Percentiles rank a stretch among this genome's conserved stretches.
Conservation (phyloP, 2,113 vertebrate species). For the Sphyrna mokarran region DNA sequence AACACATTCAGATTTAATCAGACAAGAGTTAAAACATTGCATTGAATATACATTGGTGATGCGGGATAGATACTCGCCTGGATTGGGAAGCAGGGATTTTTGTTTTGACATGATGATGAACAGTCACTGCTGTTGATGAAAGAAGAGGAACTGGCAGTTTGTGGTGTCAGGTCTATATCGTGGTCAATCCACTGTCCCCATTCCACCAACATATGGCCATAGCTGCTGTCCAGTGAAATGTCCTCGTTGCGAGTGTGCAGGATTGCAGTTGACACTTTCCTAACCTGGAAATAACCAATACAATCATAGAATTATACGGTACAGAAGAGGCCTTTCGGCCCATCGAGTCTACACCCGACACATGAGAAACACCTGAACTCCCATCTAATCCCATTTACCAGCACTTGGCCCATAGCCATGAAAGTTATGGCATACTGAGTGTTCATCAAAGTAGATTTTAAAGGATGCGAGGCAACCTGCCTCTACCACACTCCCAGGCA, state of each 20-base stretch:
- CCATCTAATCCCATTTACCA: too few relatives aligned
- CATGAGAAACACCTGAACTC: too few relatives aligned
- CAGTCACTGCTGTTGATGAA: slow-evolving; percentile 61
- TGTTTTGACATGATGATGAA: slow-evolving; percentile 55
- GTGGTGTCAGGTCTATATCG: slow-evolving; percentile 61
- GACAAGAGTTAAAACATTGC: background rate
- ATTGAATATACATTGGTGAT: background rate
- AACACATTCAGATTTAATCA: background rate
- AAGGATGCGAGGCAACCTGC: too few relatives aligned
- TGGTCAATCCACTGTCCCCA: slow-evolving; percentile 73
- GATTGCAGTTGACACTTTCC: slow-evolving; percentile 61
- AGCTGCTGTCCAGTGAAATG: slow-evolving; percentile 58
- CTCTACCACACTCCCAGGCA: too few relatives aligned
- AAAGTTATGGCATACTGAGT: too few relatives aligned
- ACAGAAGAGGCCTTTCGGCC: too few relatives aligned
- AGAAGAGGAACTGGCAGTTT: slow-evolving; percentile 58
- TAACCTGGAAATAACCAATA: slow-evolving; percentile 49
- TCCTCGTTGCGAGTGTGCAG: slow-evolving; percentile 62
- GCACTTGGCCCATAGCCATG: too few relatives aligned
- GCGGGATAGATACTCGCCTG: slow-evolving; percentile 44
- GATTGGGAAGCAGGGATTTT: slow-evolving; percentile 65
- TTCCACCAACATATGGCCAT: slow-evolving; percentile 65
- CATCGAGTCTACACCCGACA: too few relatives aligned
- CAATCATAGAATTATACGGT: background rate
- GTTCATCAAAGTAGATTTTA: too few relatives aligned